phyloP scores from a whole-genome alignment of 2,113 vertebrate species.

The Brachyhypopomus occidentalis region DNA sequence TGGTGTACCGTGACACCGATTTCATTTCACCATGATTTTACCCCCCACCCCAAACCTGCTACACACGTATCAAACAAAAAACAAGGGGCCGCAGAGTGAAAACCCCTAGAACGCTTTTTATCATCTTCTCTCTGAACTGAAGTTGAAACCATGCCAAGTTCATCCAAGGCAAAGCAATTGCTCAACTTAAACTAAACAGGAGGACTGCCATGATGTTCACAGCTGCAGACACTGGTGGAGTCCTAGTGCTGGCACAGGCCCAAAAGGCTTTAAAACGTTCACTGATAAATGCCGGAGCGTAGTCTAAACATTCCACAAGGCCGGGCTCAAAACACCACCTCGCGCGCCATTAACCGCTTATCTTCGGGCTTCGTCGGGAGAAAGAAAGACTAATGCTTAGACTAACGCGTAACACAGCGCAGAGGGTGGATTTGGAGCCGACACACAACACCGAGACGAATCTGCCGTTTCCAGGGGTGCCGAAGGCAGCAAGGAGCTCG shows the following conservation, averaged over 20 bases:
- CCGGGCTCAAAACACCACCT: constrained; percentile 3
- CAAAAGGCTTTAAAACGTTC: background rate
- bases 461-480: constrained; percentile 31
- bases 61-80: constrained; percentile 25
- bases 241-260: background rate
- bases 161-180: constrained; percentile 26
- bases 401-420: no score
- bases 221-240: constrained; percentile 7
- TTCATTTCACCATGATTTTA: no score
- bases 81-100: background rate
- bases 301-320: constrained; percentile 7
- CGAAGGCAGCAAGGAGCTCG: constrained; percentile 18
- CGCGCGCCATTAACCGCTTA: background rate
- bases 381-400: no score
- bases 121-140: constrained; percentile 26
- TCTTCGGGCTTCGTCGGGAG: background rate
- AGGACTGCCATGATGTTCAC: constrained; percentile 7
- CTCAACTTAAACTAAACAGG: constrained; percentile 27
- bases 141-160: background rate
- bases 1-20: background rate
- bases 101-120: background rate
- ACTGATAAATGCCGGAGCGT: background rate
- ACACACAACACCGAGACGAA: constrained; percentile 19
- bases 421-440: constrained; percentile 23
- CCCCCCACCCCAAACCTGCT: background rate